Base-by-base conservation (phyloP, 2,888 invertebrate species). In the Dorcus hopei region DNA sequence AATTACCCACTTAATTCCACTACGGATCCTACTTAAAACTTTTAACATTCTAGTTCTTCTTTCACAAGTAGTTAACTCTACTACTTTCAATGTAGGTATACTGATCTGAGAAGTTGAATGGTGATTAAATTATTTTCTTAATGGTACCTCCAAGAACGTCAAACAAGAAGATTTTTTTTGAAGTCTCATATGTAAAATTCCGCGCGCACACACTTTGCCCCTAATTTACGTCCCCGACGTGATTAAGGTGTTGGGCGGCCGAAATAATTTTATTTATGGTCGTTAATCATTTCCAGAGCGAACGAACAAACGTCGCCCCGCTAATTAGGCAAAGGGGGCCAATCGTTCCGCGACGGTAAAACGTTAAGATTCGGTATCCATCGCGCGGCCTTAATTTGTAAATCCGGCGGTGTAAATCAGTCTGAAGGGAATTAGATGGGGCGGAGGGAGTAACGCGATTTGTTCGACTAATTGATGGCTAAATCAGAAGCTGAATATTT, bases 391-490 rank as follows among this genome's bases (percentile, higher is more conserved):
- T 59, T 59, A 62, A 62, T 62, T 61, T 54, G 52, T 33, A 57
- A 60, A 52, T 52, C 55, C 38, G 49, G 33, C 50, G 39, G 54
- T 58, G 61, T 61, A 61, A 61, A 61, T 61, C 61, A 61, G 58
- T 51, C 58, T 45, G 45, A 43, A 49, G 57, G 52, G 61, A 61
- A 61, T 61, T 61, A 61, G 53, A 57, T 54, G 50, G 53, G 52
- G 58, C 41, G 38, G 47, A 57, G 47, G 41, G 58, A 48, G 45
- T 11, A 45, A 45, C 45, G 16, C 23, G 45, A 45, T 45, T 45
- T 45, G 14, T 14, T 11, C 42, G 9, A 42, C 47, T 52, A 49
- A 49, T 49, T 49, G 49, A 49, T 49, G 49, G 33, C 38, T 26
- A 38, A 33, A 33, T 45, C 45, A 23, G 45, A 33, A 33, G 26